A percentile compares a stretch with the other conserved stretches of the same genome.
phyloP scores from a whole-genome alignment of 2,888 invertebrate species.

The Byasa hedistus region DNA sequence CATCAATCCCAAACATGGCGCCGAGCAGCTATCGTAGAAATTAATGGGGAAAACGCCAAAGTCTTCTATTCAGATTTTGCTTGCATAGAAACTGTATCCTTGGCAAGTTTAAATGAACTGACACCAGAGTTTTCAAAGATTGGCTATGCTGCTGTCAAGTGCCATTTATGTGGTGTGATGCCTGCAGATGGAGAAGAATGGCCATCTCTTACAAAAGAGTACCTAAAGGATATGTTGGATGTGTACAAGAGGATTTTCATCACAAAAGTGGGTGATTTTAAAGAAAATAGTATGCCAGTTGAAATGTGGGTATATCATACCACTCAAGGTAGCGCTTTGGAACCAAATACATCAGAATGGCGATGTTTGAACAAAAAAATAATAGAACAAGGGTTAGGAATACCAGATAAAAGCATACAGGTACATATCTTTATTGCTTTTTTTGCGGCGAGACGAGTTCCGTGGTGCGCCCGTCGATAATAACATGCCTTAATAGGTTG shows the following conservation, averaged over 20 bases:
- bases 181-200: slow-evolving; percentile 85
- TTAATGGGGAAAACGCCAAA: slow-evolving; percentile 58
- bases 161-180: slow-evolving; percentile 84
- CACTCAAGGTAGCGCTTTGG: slow-evolving; percentile 82
- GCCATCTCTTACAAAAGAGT: slow-evolving; percentile 82
- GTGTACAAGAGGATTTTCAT: slow-evolving; percentile 76
- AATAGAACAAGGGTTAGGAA: slow-evolving; percentile 83
- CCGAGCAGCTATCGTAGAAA: slow-evolving; percentile 75
- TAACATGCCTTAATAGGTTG: no score
- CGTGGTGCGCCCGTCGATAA: no score
- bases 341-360: slow-evolving; percentile 82
- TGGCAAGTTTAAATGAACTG: slow-evolving; percentile 73
- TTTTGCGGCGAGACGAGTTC: no score
- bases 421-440: slow-evolving; percentile 37
- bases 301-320: slow-evolving; percentile 83
- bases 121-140: slow-evolving; percentile 69
- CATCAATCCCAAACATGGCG: slow-evolving; percentile 81
- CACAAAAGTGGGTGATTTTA: slow-evolving; percentile 74
- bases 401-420: slow-evolving; percentile 58
- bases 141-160: slow-evolving; percentile 81
- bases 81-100: slow-evolving; percentile 68
- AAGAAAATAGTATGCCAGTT: slow-evolving; percentile 77
- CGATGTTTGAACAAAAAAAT: slow-evolving; percentile 84
- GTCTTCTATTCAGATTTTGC: slow-evolving; percentile 86
- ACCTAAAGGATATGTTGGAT: slow-evolving; percentile 76